phyloP scores from a whole-genome alignment of 2,888 invertebrate species.

The Aporophyla nigra region DNA sequence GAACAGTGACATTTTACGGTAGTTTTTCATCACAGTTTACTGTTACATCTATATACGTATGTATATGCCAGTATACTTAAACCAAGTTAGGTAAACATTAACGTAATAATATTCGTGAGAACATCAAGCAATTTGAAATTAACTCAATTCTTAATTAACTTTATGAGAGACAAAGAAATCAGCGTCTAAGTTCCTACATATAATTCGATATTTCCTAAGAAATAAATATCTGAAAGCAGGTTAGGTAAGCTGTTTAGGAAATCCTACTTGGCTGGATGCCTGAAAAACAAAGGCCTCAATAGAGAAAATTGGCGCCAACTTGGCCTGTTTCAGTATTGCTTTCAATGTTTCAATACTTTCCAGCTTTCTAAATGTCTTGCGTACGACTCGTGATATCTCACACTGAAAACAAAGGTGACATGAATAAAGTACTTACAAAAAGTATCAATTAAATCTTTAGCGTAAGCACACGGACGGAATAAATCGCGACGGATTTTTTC shows the following conservation, averaged over 20 bases:
- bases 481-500: too few species aligned
- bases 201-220: too few species aligned
- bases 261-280: not conserved
- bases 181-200: not conserved
- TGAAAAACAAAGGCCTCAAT: not conserved
- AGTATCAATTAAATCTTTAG: not conserved
- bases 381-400: not conserved
- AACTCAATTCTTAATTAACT: not conserved
- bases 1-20: too few species aligned
- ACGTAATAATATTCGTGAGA: not conserved
- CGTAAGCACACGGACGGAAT: not conserved
- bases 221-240: not conserved
- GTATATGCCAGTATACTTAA: too few species aligned
- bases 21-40: too few species aligned
- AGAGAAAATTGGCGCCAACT: not conserved
- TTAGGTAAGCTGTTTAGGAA: not conserved
- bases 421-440: too few species aligned
- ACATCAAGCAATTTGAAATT: not conserved
- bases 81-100: not conserved
- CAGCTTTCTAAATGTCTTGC: not conserved
- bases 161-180: constrained; percentile 1
- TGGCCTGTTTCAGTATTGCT: not conserved
- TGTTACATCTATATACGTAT: too few species aligned
- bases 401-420: not conserved
- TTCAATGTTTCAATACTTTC: not conserved